phyloP scores from a whole-genome alignment of 2,888 invertebrate genomes.

The Andrena haemorrhoa region DNA sequence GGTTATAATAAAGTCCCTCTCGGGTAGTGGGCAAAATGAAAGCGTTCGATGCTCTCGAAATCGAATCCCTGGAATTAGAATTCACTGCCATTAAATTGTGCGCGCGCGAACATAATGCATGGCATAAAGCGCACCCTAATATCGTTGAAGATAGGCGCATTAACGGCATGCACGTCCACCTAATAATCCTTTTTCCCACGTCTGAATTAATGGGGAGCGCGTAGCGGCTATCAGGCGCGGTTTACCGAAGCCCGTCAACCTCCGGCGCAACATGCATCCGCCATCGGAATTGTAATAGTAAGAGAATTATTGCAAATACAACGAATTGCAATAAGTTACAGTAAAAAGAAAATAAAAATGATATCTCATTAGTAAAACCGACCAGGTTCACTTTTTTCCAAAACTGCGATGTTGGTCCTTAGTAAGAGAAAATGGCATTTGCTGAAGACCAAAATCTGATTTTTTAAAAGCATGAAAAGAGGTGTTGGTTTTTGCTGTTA shows the following conservation, averaged over 20 bases:
- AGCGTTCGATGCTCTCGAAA: neutral
- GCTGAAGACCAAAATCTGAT: no score
- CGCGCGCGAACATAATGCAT: neutral
- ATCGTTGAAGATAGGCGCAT: conserved; percentile 36
- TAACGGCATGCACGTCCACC: conserved; percentile 41
- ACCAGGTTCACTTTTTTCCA: no score
- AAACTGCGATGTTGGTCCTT: no score
- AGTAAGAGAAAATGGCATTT: no score
- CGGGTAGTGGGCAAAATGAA: no score
- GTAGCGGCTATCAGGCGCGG: conserved; percentile 31
- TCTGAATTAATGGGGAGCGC: conserved; percentile 42
- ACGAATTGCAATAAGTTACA: no score
- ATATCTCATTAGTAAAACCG: no score
- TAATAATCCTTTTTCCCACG: conserved; percentile 58
- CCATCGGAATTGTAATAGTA: neutral
- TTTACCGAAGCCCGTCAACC: conserved; percentile 38
- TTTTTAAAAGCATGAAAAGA: no score
- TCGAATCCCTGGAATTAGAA: neutral
- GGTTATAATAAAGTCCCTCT: no score
- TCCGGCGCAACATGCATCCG: conserved; percentile 21
- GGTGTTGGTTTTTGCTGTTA: no score
- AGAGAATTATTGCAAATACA: no score
- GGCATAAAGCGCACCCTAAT: conserved; percentile 34
- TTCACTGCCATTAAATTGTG: neutral
- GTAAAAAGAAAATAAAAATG: no score